Evolutionary conservation across 2,888 invertebrate genomes (phyloP), one percentile per base, ranked within the genome.

Genomic region (Aphidius colemani): DNA sequence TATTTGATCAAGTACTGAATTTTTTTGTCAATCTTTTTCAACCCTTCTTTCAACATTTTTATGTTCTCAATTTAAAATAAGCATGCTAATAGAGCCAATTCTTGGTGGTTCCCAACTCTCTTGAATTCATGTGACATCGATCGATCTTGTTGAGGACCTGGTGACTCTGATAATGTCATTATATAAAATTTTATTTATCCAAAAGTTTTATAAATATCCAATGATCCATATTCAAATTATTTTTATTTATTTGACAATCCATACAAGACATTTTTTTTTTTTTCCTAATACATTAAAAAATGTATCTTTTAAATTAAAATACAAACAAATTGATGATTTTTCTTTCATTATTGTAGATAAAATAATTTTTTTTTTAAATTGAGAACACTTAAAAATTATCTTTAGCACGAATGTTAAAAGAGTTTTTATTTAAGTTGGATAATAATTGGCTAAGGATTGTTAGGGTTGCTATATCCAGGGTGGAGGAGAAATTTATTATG

Each of bases 11-110:
- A 30, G 30, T 30, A 30, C 3, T 67, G 45, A 69, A 63, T 65
- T 69, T 59, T 69, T 71, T 71, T 58, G 59, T 59, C 50, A 69
- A 64, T 63, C 63, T 53, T 71, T 65, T 67, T 71, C 13, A 64
- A 65, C 64, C 68, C 68, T 66, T 63, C 51, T 56, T 65, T 67
- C 62, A 61, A 62, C 58, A 63, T 53, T 63, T 59, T 57, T 48
- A 65, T 66, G 64, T 48, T 63, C 63, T 60, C 56, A 64, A 65
- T 59, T 53, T 51, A 44, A 65, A 64, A 59, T 56, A 53, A 30
- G 11, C 64, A 65, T 59, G 65, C 64, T 66, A 66, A 70, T 67
- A 44, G 65, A 50, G 53, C 46, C 53, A 69, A 67, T 44, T 59
- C 48, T 11, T 53, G 65, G 49, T 41, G 64, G 67, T 67, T 64